Percentiles rank a stretch among this genome's conserved stretches.
Evolutionary conservation across 2,888 invertebrate species (phyloP).

Genomic region (Drosophila helvetica): DNA sequence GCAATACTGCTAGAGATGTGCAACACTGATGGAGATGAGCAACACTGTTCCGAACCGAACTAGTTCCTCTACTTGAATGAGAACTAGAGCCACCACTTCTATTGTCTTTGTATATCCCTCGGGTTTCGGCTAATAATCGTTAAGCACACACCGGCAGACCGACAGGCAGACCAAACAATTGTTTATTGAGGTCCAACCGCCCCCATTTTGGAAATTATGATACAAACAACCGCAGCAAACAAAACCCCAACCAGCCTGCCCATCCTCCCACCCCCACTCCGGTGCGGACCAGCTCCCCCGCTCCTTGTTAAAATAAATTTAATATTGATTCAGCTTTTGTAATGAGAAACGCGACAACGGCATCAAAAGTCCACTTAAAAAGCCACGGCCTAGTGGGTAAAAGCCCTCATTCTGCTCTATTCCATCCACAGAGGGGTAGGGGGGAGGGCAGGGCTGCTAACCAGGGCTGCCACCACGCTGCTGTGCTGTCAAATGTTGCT

Average conservation of each 20-base stretch:
- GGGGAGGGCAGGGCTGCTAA: slow-evolving; percentile 36
- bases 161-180: slow-evolving; percentile 19
- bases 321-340: slow-evolving; percentile 78
- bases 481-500: slow-evolving; percentile 64
- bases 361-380: slow-evolving; percentile 58
- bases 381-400: slow-evolving; percentile 60
- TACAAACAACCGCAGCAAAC: slow-evolving; percentile 64
- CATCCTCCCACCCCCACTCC: not conserved
- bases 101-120: slow-evolving; percentile 34
- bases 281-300: slow-evolving; percentile 1
- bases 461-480: slow-evolving; percentile 40
- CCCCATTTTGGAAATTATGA: slow-evolving; percentile 50
- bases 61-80: not conserved
- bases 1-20: not conserved
- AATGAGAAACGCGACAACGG: slow-evolving; percentile 74
- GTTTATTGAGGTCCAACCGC: slow-evolving; percentile 28
- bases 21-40: not conserved
- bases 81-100: slow-evolving; percentile 38
- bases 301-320: slow-evolving; percentile 69
- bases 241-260: slow-evolving; percentile 1
- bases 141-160: slow-evolving; percentile 6
- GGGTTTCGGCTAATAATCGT: slow-evolving; percentile 48
- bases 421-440: not conserved
- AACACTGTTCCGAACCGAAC: not conserved
- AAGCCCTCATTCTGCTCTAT: slow-evolving; percentile 26